Conservation (phyloP, 2,797 vertebrate genomes). For the Momotus momota region DNA sequence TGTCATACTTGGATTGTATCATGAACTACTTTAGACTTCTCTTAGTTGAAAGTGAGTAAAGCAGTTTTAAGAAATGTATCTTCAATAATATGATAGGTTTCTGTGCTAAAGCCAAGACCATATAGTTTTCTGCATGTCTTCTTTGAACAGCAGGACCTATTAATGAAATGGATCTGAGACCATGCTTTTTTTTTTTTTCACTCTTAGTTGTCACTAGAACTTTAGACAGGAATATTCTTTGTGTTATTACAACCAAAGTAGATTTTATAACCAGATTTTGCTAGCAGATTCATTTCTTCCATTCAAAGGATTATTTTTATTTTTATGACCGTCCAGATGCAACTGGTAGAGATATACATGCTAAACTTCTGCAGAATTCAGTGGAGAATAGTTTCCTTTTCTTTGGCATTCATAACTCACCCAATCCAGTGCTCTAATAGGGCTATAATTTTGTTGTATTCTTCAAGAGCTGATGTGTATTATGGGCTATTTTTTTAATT, state of each 20-base stretch:
- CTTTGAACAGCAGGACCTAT: not conserved
- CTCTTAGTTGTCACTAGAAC: not conserved
- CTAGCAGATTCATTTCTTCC: not conserved
- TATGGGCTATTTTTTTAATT: not conserved
- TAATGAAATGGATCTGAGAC: not conserved
- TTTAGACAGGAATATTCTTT: not conserved
- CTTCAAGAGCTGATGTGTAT: not conserved
- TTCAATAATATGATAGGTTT: not conserved
- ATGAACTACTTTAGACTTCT: not conserved
- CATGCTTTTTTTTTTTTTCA: accelerated
- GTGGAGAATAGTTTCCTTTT: not conserved
- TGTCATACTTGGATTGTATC: accelerated
- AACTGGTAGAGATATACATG: not conserved
- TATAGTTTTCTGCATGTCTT: not conserved
- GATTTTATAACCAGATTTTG: not conserved
- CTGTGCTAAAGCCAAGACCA: not conserved
- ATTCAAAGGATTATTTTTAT: not conserved
- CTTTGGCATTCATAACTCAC: not conserved
- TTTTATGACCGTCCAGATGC: not conserved
- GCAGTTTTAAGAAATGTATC: not conserved
- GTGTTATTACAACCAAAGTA: not conserved
- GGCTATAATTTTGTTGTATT: not conserved
- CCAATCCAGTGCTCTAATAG: not conserved
- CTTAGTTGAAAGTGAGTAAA: not conserved
- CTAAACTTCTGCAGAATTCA: not conserved